These are phyloP conservation scores for Epistrophe grossulariae DNA, from an alignment of 2,888 invertebrate species.

Conservation along the genomic window DNA sequence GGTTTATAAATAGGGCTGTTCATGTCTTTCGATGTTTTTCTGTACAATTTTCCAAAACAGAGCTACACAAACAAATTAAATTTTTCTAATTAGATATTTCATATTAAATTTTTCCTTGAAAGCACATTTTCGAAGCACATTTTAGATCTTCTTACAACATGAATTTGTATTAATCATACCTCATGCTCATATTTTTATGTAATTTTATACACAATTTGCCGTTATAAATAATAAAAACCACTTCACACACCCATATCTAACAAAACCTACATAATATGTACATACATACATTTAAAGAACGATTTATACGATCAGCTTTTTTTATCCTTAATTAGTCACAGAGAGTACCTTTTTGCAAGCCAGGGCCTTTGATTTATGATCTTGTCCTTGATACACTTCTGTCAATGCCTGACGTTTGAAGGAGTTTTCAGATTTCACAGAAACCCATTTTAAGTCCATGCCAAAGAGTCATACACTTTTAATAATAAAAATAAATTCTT, in stretches of 20 bases:
- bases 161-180: constrained; percentile 13
- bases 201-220: constrained; percentile 46
- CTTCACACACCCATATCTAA: constrained; percentile 33
- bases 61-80: too few relatives aligned
- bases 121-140: constrained; percentile 62
- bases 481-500: constrained; percentile 47
- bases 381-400: constrained; percentile 74
- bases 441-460: constrained; percentile 6
- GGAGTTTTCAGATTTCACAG: constrained; percentile 56
- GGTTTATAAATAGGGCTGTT: too few relatives aligned
- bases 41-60: too few relatives aligned
- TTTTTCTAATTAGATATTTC: too few relatives aligned
- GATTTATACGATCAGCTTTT: constrained; percentile 11
- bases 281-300: constrained; percentile 24
- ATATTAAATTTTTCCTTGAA: too few relatives aligned
- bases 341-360: constrained; percentile 54
- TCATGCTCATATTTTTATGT: constrained; percentile 43
- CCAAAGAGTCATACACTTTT: neutral
- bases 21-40: too few relatives aligned
- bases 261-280: too few relatives aligned
- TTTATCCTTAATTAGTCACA: constrained; percentile 70
- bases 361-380: constrained; percentile 69
- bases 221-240: constrained; percentile 58
- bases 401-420: constrained; percentile 65
- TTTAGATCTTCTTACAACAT: constrained; percentile 8